phyloP scores from a whole-genome alignment of 2,888 invertebrate genomes.

The Willowsia nigromaculata region DNA sequence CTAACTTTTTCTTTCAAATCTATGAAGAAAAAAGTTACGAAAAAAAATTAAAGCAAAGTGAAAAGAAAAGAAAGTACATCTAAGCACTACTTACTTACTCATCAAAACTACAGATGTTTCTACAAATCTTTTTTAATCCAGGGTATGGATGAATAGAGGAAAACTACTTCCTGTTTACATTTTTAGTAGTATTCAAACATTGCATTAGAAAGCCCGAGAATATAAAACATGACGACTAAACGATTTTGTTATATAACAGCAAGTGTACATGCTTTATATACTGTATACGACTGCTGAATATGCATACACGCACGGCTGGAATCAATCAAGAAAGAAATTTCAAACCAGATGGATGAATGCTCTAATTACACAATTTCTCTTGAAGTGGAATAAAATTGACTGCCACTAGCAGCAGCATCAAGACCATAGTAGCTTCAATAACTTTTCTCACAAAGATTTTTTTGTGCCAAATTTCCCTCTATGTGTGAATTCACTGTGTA shows the following conservation, averaged over 20 bases:
- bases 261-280: not conserved
- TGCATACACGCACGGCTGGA: not conserved
- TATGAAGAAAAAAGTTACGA: not conserved
- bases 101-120: not conserved
- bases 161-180: conserved; percentile 46
- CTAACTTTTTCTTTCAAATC: conserved; percentile 8
- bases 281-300: not conserved
- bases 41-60: not conserved
- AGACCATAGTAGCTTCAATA: not conserved
- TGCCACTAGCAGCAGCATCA: not conserved
- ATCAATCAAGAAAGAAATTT: conserved; percentile 31
- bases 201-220: not conserved
- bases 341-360: conserved; percentile 36
- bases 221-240: not conserved
- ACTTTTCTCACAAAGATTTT: conserved; percentile 3
- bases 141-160: not conserved
- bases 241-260: no score
- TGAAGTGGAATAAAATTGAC: conserved; percentile 43
- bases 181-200: not conserved
- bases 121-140: not conserved
- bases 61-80: not conserved
- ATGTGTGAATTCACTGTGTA: not conserved
- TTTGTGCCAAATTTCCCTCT: not conserved
- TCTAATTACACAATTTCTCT: conserved; percentile 65
- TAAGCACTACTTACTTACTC: not conserved